Percentiles rank a stretch among this genome's conserved stretches.
Conservation (phyloP, 2,888 invertebrate species). For the Agrotis exclamationis region DNA sequence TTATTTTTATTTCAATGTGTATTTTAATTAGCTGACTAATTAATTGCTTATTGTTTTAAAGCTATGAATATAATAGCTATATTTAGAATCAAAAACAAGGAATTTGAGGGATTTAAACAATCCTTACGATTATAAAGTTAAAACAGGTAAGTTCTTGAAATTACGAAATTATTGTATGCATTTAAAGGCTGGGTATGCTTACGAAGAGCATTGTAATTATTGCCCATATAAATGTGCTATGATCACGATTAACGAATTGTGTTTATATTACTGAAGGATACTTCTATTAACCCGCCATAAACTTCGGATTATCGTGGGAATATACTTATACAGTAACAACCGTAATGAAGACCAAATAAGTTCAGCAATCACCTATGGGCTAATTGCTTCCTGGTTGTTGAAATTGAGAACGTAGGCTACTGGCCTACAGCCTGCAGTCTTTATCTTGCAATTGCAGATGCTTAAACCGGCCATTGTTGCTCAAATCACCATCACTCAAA, state of each 20-base stretch:
- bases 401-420: neutral
- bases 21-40: conserved; percentile 16
- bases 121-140: neutral
- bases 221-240: neutral
- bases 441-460: too few species aligned
- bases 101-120: neutral
- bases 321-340: neutral
- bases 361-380: neutral
- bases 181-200: neutral
- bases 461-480: neutral
- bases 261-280: neutral
- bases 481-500: conserved; percentile 25
- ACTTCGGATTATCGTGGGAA: conserved; percentile 8
- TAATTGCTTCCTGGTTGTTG: neutral
- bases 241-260: neutral
- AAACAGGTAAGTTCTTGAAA: neutral
- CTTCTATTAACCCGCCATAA: neutral
- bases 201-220: conserved; percentile 15
- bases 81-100: conserved; percentile 4
- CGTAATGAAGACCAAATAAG: neutral
- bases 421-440: too few species aligned
- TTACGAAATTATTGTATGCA: neutral
- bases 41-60: conserved; percentile 18
- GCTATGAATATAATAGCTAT: neutral
- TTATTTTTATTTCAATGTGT: neutral